A percentile compares a stretch with the other conserved stretches of the same genome.
These are phyloP conservation scores for Perithous albicinctus DNA, from an alignment of 2,888 invertebrate species.

Conservation along the genomic window DNA sequence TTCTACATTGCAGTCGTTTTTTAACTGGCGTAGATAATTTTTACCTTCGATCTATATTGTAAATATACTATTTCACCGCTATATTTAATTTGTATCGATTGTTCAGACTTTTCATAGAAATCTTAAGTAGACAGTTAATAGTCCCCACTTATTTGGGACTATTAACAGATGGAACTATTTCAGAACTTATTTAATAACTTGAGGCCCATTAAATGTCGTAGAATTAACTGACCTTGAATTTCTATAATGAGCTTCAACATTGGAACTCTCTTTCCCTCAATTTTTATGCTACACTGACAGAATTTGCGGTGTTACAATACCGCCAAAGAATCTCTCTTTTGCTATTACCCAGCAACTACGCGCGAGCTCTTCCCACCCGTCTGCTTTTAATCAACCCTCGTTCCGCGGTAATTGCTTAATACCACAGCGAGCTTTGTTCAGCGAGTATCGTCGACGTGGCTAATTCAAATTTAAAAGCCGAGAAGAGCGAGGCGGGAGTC, in stretches of 20 bases:
- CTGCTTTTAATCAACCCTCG: constrained; percentile 78
- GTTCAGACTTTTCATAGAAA: too few relatives aligned
- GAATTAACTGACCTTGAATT: not conserved
- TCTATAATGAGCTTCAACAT: not conserved
- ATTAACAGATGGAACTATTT: too few relatives aligned
- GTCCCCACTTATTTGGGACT: too few relatives aligned
- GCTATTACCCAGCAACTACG: constrained; percentile 45
- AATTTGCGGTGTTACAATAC: not conserved
- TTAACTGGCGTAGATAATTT: too few relatives aligned
- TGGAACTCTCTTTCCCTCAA: not conserved
- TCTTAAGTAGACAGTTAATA: too few relatives aligned
- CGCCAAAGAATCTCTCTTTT: constrained; percentile 44
- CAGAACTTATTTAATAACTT: too few relatives aligned
- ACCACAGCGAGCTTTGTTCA: constrained; percentile 77
- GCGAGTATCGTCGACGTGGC: constrained; percentile 69
- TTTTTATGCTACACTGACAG: not conserved
- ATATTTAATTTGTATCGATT: too few relatives aligned
- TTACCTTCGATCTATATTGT: too few relatives aligned
- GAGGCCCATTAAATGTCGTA: too few relatives aligned
- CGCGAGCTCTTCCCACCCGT: constrained; percentile 43
- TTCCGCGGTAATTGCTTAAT: constrained; percentile 79
- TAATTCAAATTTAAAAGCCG: constrained; percentile 78
- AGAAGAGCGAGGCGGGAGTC: constrained; percentile 41
- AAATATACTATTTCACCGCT: too few relatives aligned
- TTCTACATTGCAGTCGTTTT: too few relatives aligned